A percentile compares a stretch with the other conserved stretches of the same genome.
These are phyloP conservation scores for Silurus lanzhouensis DNA, from an alignment of 2,797 vertebrate genomes.

Conservation along the genomic window DNA sequence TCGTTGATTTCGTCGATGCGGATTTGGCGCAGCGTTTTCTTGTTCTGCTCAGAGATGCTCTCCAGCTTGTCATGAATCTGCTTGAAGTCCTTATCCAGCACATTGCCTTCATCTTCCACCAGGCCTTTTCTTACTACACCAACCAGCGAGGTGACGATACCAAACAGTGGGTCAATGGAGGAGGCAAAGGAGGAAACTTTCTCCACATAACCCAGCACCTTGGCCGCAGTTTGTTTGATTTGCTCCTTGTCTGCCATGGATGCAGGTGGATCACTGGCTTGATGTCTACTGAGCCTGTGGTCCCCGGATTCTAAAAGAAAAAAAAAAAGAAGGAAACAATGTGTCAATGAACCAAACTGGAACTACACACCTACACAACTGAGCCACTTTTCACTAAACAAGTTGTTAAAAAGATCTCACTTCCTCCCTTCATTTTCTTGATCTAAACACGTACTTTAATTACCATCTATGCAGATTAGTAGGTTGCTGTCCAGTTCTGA, in stretches of 20 bases:
- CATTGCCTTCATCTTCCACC: conserved; percentile 61
- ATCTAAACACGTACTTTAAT: not conserved
- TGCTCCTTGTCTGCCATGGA: conserved; percentile 71
- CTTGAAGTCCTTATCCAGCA: conserved; percentile 71
- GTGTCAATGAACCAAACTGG: not conserved
- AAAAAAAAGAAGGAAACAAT: not conserved
- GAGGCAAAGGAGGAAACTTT: conserved; percentile 76
- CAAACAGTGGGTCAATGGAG: conserved; percentile 78
- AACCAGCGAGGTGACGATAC: conserved; percentile 75
- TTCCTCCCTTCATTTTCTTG: not conserved
- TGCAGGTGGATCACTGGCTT: conserved; percentile 28
- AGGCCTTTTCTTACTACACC: conserved; percentile 74
- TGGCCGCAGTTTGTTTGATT: conserved; percentile 68
- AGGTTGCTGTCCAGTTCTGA: conserved; percentile 61
- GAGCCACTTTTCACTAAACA: not conserved
- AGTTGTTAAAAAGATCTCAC: not conserved
- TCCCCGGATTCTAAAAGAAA: conserved; percentile 32
- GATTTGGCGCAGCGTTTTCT: conserved; percentile 70
- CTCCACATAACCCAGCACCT: conserved; percentile 72
- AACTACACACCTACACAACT: not conserved
- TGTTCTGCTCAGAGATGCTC: conserved; percentile 75
- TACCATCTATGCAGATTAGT: not conserved
- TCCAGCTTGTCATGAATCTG: conserved; percentile 68
- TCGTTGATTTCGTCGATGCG: conserved; percentile 74
- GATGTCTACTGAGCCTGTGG: conserved; percentile 8